Percentiles rank a stretch among this genome's conserved stretches.
These are phyloP conservation scores for Tetragnatha versicolor DNA, from an alignment of 1,140 invertebrate species.

Conservation along the genomic window DNA sequence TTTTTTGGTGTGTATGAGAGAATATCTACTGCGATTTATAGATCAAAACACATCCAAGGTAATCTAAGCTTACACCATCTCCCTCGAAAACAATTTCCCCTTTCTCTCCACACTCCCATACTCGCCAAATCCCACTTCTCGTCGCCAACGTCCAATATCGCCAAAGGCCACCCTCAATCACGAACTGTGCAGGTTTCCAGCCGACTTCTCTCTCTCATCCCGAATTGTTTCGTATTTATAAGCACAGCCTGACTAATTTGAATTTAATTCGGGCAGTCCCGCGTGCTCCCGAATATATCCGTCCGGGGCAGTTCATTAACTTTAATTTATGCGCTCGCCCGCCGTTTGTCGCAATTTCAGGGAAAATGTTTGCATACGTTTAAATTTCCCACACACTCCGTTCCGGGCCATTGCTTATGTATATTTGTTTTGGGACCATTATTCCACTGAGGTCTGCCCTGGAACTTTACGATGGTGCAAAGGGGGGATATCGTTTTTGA, in stretches of 20 bases:
- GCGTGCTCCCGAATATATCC: constrained; percentile 7
- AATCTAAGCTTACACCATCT: no score
- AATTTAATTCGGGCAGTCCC: constrained; percentile 43
- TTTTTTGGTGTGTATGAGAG: no score
- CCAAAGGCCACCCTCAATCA: no score
- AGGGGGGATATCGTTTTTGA: no score
- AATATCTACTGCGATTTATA: no score
- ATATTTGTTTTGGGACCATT: constrained; percentile 25
- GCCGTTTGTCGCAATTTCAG: constrained; percentile 30
- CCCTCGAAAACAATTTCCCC: no score
- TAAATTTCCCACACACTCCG: constrained; percentile 42
- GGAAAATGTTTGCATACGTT: constrained; percentile 47
- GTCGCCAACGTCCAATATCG: no score
- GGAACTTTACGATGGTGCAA: neutral
- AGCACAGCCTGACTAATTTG: constrained; percentile 45
- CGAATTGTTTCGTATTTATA: constrained; percentile 48
- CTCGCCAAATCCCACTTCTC: no score
- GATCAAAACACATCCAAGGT: no score
- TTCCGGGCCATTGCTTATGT: no score
- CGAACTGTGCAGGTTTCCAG: neutral
- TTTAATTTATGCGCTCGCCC: constrained; percentile 40
- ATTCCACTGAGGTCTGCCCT: neutral
- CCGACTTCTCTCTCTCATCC: constrained; percentile 14
- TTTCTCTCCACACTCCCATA: no score
- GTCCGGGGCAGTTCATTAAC: constrained; percentile 25